Percentiles rank a stretch among this genome's conserved stretches.
These are phyloP conservation scores for Galerucella nymphaeae DNA, from an alignment of 2,888 invertebrate genomes.

Conservation along the genomic window DNA sequence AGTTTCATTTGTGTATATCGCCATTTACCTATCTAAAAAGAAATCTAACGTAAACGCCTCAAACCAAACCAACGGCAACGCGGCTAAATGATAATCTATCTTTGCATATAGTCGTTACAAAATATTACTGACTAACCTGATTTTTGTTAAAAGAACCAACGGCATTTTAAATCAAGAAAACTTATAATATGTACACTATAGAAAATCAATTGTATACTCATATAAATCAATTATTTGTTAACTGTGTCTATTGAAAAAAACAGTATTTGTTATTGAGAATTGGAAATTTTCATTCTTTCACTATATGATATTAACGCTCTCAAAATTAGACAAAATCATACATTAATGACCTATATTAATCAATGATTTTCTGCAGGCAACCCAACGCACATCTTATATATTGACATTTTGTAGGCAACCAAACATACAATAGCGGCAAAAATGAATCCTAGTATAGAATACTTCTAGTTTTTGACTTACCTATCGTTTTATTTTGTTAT, in stretches of 20 bases:
- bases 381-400: too few species aligned
- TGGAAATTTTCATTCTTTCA: too few species aligned
- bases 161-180: conserved; percentile 46
- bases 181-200: conserved; percentile 18
- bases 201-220: conserved; percentile 2
- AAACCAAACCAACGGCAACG: conserved; percentile 53
- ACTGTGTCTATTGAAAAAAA: neutral
- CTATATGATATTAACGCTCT: too few species aligned
- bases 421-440: too few species aligned
- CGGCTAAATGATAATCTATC: conserved; percentile 58
- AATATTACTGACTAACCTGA: conserved; percentile 60
- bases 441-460: too few species aligned
- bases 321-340: too few species aligned
- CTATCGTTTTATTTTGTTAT: too few species aligned
- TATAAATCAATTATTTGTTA: conserved; percentile 1
- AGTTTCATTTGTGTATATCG: conserved; percentile 54
- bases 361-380: too few species aligned
- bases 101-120: conserved; percentile 57
- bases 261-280: too few species aligned
- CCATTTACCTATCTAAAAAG: conserved; percentile 45
- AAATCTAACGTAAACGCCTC: conserved; percentile 43
- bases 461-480: too few species aligned
- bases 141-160: conserved; percentile 52
- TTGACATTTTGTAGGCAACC: too few species aligned
- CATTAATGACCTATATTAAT: too few species aligned